A percentile compares a stretch with the other conserved stretches of the same genome.
These are phyloP conservation scores for Onychostruthus taczanowskii DNA, from an alignment of 2,113 vertebrate species.

Conservation along the genomic window DNA sequence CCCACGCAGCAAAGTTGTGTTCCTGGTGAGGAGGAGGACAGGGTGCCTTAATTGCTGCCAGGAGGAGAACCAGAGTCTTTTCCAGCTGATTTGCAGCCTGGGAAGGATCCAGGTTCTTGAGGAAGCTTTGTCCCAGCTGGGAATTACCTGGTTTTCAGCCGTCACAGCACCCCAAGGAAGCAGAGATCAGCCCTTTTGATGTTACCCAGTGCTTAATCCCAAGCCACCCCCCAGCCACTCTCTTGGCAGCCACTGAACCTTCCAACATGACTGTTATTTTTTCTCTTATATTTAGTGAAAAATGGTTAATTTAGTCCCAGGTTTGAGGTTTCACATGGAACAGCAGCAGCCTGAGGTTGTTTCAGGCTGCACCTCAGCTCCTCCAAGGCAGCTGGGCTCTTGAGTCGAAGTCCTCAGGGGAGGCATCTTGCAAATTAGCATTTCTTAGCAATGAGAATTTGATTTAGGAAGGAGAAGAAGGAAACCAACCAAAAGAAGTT, in stretches of 20 bases:
- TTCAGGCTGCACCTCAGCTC: background rate
- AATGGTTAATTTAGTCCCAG: background rate
- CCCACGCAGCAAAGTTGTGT: background rate
- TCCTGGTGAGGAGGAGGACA: background rate
- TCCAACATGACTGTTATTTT: background rate
- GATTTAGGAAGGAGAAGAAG: background rate
- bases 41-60: background rate
- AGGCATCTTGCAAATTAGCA: background rate
- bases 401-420: background rate
- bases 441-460: slow-evolving; percentile 18
- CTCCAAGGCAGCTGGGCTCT: background rate
- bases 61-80: background rate
- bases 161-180: background rate
- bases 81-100: background rate
- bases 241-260: background rate
- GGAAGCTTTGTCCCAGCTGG: background rate
- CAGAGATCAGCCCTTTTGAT: background rate
- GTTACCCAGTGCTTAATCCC: background rate
- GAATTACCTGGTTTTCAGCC: background rate
- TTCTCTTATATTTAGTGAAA: background rate
- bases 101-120: background rate
- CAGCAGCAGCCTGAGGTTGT: background rate
- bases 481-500: background rate
- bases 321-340: background rate
- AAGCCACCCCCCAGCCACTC: background rate